These are phyloP conservation scores for Neocrepidodera transversa DNA, from an alignment of 2,888 invertebrate species.

Conservation along the genomic window DNA sequence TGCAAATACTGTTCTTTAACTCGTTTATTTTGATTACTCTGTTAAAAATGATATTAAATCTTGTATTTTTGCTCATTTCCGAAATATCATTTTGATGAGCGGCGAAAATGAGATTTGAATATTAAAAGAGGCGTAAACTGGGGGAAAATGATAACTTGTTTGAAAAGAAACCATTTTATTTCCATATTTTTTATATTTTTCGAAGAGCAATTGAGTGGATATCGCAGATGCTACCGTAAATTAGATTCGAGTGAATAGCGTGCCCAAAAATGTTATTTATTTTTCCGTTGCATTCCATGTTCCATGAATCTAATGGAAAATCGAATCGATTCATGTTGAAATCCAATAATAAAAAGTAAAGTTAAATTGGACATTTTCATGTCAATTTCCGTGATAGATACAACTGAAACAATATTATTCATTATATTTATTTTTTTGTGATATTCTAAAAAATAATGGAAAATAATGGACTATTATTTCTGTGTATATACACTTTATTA, in stretches of 20 bases:
- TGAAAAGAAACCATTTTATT: conserved; percentile 7
- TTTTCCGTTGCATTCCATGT: background rate
- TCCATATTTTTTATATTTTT: conserved; percentile 8
- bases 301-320: background rate
- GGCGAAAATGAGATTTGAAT: conserved; percentile 7
- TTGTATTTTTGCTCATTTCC: too few species aligned
- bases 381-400: too few species aligned
- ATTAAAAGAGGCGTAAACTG: conserved; percentile 6
- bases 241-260: background rate
- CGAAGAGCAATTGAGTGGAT: background rate
- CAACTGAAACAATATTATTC: too few species aligned
- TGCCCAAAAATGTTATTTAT: conserved; percentile 2
- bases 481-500: too few species aligned
- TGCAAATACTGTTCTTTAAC: too few species aligned
- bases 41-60: too few species aligned
- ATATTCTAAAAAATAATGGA: too few species aligned
- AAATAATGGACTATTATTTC: too few species aligned
- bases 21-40: too few species aligned
- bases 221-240: conserved; percentile 2
- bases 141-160: background rate
- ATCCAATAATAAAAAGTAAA: too few species aligned
- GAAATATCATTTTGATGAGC: conserved; percentile 1
- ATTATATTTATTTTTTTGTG: too few species aligned
- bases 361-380: too few species aligned
- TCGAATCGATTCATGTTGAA: background rate